Evolutionary conservation across 2,888 invertebrate genomes (phyloP).

Genomic region (Uloborus plumipes): DNA sequence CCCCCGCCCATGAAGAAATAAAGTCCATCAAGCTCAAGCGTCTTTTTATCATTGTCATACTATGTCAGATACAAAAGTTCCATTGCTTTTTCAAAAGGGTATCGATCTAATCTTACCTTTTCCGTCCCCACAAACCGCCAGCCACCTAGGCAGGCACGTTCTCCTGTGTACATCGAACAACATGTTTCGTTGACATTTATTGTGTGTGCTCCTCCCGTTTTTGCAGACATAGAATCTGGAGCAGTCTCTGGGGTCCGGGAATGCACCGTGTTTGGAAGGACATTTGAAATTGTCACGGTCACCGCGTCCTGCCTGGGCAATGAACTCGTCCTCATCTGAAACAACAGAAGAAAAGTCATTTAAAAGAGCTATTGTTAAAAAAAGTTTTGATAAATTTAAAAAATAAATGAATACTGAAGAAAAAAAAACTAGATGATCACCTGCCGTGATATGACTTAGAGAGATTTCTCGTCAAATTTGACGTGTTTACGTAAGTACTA

Average conservation of each 20-base stretch:
- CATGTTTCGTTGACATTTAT: not conserved
- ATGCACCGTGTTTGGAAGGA: constrained; percentile 14
- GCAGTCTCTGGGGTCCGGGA: constrained; percentile 25
- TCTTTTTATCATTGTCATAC: too few species aligned
- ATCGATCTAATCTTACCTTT: constrained; percentile 7
- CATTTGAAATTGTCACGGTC: constrained; percentile 12
- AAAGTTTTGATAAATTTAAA: too few species aligned
- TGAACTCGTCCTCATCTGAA: not conserved
- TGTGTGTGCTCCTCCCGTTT: not conserved
- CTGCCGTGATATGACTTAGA: too few species aligned
- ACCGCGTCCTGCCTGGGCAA: not conserved
- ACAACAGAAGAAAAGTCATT: not conserved
- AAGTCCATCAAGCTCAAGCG: too few species aligned
- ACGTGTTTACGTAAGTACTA: too few species aligned
- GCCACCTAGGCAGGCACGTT: constrained; percentile 12
- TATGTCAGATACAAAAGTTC: too few species aligned
- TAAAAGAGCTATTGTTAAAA: too few species aligned
- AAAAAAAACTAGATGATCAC: too few species aligned
- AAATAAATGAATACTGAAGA: too few species aligned
- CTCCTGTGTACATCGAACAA: constrained; percentile 19
- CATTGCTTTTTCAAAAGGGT: too few species aligned
- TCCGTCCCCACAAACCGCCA: constrained; percentile 24
- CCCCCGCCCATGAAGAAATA: too few species aligned
- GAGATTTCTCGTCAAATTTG: too few species aligned
- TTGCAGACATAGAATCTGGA: constrained; percentile 23